A percentile compares a stretch with the other conserved stretches of the same genome.
phyloP scores from a whole-genome alignment of 2,797 vertebrate species.

The Myotis planiceps region DNA sequence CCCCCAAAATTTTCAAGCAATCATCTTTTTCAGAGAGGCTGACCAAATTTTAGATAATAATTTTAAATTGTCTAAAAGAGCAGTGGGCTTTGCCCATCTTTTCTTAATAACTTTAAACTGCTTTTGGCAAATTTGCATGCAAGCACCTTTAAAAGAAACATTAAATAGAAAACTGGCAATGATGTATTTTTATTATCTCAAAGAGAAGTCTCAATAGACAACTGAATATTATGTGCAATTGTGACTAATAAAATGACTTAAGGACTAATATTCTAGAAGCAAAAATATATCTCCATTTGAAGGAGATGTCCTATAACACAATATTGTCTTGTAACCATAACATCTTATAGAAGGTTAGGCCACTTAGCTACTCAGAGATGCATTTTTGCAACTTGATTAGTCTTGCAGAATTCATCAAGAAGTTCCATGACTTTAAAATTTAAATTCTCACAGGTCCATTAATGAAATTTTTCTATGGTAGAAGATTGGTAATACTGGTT shows the following conservation, averaged over 20 bases:
- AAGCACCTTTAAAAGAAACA: neutral
- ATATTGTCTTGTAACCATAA: neutral
- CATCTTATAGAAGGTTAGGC: constrained; percentile 33
- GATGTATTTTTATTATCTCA: neutral
- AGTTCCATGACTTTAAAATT: constrained; percentile 56
- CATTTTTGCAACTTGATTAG: constrained; percentile 55
- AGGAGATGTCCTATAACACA: neutral
- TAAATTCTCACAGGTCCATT: constrained; percentile 35
- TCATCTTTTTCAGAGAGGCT: neutral
- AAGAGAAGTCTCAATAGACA: neutral
- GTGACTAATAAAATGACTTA: neutral
- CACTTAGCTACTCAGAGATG: neutral
- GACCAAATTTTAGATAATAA: neutral
- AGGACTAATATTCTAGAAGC: neutral
- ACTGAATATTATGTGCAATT: neutral
- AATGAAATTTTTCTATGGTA: neutral
- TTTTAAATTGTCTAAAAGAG: neutral
- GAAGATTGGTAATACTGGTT: neutral
- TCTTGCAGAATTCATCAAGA: constrained; percentile 47
- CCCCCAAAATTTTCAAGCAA: neutral
- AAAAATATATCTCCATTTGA: neutral
- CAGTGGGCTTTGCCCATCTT: neutral
- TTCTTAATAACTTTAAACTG: neutral
- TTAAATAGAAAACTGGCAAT: neutral
- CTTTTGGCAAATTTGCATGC: neutral